Percentiles rank a stretch among this genome's conserved stretches.
phyloP scores from a whole-genome alignment of 1,140 invertebrate species.

The Pogonomyrmex californicus region DNA sequence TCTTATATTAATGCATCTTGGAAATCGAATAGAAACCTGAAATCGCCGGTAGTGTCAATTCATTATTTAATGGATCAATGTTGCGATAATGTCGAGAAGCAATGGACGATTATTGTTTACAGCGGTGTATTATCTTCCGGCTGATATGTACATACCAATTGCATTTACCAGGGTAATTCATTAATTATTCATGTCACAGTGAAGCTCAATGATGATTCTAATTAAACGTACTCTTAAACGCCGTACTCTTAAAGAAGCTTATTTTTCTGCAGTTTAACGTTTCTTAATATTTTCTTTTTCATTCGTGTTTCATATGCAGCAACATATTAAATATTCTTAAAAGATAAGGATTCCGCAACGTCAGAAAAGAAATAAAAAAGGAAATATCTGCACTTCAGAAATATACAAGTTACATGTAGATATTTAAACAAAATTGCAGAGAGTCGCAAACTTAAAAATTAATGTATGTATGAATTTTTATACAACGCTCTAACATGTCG shows the following conservation, averaged over 20 bases:
- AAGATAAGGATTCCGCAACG: neutral
- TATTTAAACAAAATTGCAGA: conserved; percentile 1
- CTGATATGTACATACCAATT: neutral
- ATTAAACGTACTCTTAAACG: neutral
- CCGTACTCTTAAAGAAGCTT: neutral
- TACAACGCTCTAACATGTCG: neutral
- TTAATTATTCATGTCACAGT: neutral
- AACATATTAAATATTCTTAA: conserved; percentile 13
- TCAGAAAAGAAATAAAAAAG: neutral
- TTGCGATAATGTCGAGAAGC: neutral
- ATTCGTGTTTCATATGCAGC: neutral
- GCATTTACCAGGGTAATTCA: neutral
- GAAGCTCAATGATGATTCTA: neutral
- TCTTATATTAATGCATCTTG: neutral
- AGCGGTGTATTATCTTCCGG: neutral
- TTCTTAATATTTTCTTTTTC: neutral
- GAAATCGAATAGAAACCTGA: neutral
- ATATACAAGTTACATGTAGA: neutral
- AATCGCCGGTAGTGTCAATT: neutral
- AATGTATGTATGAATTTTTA: conserved; percentile 46
- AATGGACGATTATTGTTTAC: conserved; percentile 4
- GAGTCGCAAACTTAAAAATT: conserved; percentile 20
- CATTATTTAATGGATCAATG: conserved; percentile 20
- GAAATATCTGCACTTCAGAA: neutral
- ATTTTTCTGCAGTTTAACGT: neutral